Evolutionary conservation across 2,888 invertebrate species (phyloP).

Genomic region (Sarcophaga rosellei): DNA sequence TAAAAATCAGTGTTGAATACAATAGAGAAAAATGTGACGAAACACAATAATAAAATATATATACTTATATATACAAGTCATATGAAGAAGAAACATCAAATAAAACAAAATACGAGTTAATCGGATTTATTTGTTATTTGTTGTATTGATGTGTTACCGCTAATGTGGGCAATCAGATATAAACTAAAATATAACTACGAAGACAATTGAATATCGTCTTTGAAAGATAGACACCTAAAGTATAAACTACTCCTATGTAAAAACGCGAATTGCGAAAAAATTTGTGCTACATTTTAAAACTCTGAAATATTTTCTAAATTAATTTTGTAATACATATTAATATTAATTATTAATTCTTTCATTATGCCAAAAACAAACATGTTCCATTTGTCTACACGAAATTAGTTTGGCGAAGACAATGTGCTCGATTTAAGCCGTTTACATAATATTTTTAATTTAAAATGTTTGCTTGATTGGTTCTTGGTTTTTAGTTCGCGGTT

Average conservation of each 20-base stretch:
- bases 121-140: constrained; percentile 61
- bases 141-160: constrained; percentile 54
- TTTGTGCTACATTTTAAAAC: too few relatives aligned
- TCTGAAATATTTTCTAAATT: too few relatives aligned
- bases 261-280: too few relatives aligned
- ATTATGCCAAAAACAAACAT: too few relatives aligned
- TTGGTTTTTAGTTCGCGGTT: not conserved
- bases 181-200: not conserved
- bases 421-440: not conserved
- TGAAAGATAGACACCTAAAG: not conserved
- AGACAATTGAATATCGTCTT: not conserved
- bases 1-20: not conserved
- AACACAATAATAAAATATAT: constrained; percentile 9
- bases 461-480: not conserved
- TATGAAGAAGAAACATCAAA: not conserved
- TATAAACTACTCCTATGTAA: not conserved
- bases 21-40: not conserved
- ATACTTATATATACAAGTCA: too few relatives aligned
- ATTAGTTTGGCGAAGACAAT: too few relatives aligned
- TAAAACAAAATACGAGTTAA: constrained; percentile 57
- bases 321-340: too few relatives aligned
- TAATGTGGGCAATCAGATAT: constrained; percentile 52
- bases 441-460: not conserved
- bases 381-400: too few relatives aligned
- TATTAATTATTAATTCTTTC: too few relatives aligned